Evolutionary conservation across 2,113 vertebrate genomes (phyloP).

Genomic region (Henicopernis longicauda): DNA sequence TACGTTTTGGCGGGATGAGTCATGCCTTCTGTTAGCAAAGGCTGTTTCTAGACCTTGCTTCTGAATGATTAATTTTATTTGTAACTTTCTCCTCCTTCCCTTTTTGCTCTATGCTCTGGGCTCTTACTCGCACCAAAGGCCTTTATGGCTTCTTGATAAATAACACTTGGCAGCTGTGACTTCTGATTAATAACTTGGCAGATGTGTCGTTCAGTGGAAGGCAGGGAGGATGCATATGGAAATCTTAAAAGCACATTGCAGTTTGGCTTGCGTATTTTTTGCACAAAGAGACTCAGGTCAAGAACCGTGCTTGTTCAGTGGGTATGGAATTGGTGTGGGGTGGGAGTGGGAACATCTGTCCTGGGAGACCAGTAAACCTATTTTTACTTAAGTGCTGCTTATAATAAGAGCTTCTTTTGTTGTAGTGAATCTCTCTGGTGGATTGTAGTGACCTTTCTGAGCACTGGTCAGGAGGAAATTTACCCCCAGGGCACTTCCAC

Average conservation of each 20-base stretch:
- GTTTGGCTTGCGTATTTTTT: neutral
- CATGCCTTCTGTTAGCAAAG: conserved; percentile 2
- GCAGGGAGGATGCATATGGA: neutral
- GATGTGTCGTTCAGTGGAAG: neutral
- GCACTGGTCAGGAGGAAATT: neutral
- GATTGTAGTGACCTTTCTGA: neutral
- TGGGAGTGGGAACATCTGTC: neutral
- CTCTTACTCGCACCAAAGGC: neutral
- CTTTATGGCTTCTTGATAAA: neutral
- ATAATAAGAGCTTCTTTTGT: neutral
- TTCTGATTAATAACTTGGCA: neutral
- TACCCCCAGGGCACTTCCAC: neutral
- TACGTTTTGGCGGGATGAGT: neutral
- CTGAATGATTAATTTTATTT: neutral
- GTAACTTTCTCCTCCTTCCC: neutral
- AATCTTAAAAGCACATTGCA: neutral
- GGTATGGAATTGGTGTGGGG: neutral
- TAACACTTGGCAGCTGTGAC: neutral
- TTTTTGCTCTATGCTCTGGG: rapidly evolving
- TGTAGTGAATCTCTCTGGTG: neutral
- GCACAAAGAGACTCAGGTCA: neutral
- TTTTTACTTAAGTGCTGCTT: neutral
- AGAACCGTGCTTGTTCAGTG: rapidly evolving
- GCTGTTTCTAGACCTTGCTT: neutral
- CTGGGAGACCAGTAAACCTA: neutral